These are phyloP conservation scores for Struthio camelus DNA, from an alignment of 2,113 vertebrate species.

Conservation along the genomic window DNA sequence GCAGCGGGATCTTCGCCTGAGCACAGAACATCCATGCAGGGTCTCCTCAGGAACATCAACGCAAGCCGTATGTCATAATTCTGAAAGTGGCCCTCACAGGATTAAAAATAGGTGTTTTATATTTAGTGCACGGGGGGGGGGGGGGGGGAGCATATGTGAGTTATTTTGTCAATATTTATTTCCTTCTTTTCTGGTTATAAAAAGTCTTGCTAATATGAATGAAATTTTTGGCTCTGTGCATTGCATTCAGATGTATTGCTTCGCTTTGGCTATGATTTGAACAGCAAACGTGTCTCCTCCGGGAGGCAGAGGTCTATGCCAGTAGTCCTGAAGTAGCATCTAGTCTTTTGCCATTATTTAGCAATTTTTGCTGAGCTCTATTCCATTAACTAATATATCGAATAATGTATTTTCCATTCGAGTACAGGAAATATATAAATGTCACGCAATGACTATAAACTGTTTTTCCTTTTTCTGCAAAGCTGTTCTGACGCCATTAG, in stretches of 20 bases:
- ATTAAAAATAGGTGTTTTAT: background rate
- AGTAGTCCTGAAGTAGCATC: background rate
- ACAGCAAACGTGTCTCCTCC: background rate
- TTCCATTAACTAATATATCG: background rate
- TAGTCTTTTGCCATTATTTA: background rate
- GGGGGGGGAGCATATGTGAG: background rate
- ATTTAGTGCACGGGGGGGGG: no score
- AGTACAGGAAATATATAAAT: background rate
- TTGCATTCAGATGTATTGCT: background rate
- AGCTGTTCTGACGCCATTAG: background rate
- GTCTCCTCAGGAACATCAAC: background rate
- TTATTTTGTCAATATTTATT: background rate
- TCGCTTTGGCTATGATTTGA: background rate
- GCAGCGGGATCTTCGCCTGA: accelerated
- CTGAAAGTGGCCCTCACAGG: background rate
- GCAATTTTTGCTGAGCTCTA: background rate
- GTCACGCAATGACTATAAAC: background rate
- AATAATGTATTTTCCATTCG: background rate
- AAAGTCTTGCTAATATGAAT: background rate
- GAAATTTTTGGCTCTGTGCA: background rate
- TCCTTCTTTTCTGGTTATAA: background rate
- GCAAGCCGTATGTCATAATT: background rate
- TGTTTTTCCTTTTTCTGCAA: background rate
- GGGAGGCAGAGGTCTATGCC: background rate
- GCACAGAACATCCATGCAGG: accelerated